These are phyloP conservation scores for Anguilla pacifica DNA, from an alignment of 2,797 vertebrate species.

Conservation along the genomic window DNA sequence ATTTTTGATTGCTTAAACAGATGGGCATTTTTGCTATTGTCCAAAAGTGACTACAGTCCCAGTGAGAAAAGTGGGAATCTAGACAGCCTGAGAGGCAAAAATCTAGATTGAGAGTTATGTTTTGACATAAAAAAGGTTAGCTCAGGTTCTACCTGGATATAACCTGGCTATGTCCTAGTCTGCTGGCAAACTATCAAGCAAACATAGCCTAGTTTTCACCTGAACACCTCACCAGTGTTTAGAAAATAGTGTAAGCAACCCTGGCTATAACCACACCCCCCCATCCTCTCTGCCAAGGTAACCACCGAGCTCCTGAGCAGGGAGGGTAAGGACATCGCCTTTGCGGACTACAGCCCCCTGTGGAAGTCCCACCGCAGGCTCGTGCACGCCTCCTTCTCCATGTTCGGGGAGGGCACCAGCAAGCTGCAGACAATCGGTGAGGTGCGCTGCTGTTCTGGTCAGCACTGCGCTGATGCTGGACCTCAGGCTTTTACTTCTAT, in stretches of 20 bases:
- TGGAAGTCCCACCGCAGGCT: slow-evolving; percentile 74
- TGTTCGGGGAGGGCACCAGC: slow-evolving; percentile 71
- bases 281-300: slow-evolving; percentile 58
- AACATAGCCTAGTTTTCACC: too few species aligned
- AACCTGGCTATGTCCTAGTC: too few species aligned
- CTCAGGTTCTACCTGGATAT: too few species aligned
- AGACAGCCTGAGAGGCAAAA: too few species aligned
- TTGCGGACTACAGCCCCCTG: slow-evolving; percentile 68
- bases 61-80: too few species aligned
- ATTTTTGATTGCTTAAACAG: background rate
- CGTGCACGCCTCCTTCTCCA: slow-evolving; percentile 70
- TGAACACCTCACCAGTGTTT: too few species aligned
- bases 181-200: too few species aligned
- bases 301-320: slow-evolving; percentile 73
- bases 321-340: slow-evolving; percentile 77
- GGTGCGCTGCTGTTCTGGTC: background rate
- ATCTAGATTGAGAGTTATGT: too few species aligned
- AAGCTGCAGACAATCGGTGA: slow-evolving; percentile 75
- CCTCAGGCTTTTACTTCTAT: background rate
- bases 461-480: background rate
- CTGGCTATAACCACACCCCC: background rate
- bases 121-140: too few species aligned
- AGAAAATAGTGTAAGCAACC: background rate
- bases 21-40: background rate
- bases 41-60: background rate